Base-by-base conservation (phyloP, 1,140 invertebrate genomes). In the Platyscapa corneri region DNA sequence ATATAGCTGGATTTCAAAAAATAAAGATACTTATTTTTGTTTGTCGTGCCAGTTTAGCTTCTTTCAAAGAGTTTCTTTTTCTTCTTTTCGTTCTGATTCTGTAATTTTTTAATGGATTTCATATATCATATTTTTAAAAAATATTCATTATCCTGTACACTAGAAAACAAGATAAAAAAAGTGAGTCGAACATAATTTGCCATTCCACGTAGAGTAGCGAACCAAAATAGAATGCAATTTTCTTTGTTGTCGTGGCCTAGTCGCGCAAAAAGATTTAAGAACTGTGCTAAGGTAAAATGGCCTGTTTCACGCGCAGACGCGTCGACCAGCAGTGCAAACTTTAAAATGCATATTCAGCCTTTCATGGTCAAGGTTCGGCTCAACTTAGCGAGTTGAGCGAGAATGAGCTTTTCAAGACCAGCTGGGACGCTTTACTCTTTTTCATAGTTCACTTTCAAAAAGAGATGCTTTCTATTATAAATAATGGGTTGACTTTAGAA, bases 351-450 rank as follows among this genome's bases (percentile, higher is more conserved):
- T 42, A 0, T 75, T n/a, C 72, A 39, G 27, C 1, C 0, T 65
- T 80, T 80, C 78, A 80, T 23, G 78, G 78, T 80, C 78, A 80
- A 80, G 78, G 78, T 46, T 42, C 39, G 23, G 1, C 39, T 70
- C 65, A 6, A 60, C 56, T 5, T 60, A 60, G 20, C 3, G 14
- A 20, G 10, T 16, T 10, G 3, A 3, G 18, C 18, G 53, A 56
- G 12, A 56, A 56, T 56, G 18, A 56, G 56, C 56, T 60, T 60
- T 60, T 60, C 56, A 27, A 60, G 56, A 60, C 23, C 20, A 60
- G 3, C 6, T 60, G 23, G 23, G 5, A 5, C 56, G 3, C 27
- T 27, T 60, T 14, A 27, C 16, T 53, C 16, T 18, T 53, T 53
- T 10, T 53, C 49, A 53, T 46, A 18, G 2, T 18, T 53, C 18